Evolutionary conservation across 2,797 vertebrate species (phyloP), one percentile per base, ranked within the genome.

Genomic region (Gambusia yucatana): DNA sequence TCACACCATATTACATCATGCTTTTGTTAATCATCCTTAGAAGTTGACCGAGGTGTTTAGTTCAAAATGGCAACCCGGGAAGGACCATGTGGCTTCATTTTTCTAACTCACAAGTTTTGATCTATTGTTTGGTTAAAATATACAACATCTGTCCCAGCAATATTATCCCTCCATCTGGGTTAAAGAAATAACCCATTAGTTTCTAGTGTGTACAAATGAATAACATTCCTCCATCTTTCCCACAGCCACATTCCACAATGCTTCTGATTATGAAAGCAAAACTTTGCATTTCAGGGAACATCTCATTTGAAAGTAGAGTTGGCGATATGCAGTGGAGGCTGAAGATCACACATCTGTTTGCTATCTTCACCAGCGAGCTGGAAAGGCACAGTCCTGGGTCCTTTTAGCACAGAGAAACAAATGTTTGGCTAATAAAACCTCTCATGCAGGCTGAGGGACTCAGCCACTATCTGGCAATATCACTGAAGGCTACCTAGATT

Each of bases 351-450:
- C 95, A 95, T 95, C 93, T 95, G 94, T 91, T 93, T 93, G 91
- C 84, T 86, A 87, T 93, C 93, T 94, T 90, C 91, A 89, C 91
- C 89, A 82, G 55, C 89, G 91, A 93, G 85, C 88, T 91, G 89
- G 87, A 92, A 93, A 91, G 82, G 90, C 81, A 86, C 57, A 80
- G 87, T 88, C 86, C 79, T 86, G 76, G 36, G 72, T 87, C 83
- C 88, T 82, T 77, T 77, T 74, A 87, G 80, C 85, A 87, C 52
- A n/a, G 76, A 89, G 92, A 92, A 95, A 94, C 93, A 93, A 95
- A 94, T 93, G 93, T 95, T 95, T 95, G 86, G 88, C 91, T 92
- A 93, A 94, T 94, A 92, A 92, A 95, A 90, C 85, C 90, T 93
- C 87, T 95, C 92, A 92, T 92, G 94, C 93, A 92, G 89, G 86